phyloP scores from a whole-genome alignment of 2,888 invertebrate species.

The Phalera bucephala region DNA sequence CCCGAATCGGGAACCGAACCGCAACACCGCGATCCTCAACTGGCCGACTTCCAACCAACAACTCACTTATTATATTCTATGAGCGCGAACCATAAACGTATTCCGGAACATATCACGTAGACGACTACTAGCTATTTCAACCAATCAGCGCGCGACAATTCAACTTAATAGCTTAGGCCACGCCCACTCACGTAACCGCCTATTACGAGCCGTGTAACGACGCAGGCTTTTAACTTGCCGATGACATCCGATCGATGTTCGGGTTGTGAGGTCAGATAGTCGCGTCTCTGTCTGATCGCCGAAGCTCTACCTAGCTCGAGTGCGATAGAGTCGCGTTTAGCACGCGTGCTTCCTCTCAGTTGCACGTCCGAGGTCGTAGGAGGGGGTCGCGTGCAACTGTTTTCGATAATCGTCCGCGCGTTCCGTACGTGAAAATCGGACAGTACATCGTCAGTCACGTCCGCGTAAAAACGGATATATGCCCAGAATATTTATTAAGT shows the following conservation, averaged over 20 bases:
- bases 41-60: conserved; percentile 76
- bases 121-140: conserved; percentile 80
- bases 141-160: conserved; percentile 82
- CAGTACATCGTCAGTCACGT: conserved; percentile 79
- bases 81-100: conserved; percentile 80
- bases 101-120: conserved; percentile 82
- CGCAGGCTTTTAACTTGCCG: conserved; percentile 80
- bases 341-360: conserved; percentile 80
- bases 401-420: conserved; percentile 82
- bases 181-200: conserved; percentile 84
- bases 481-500: conserved; percentile 85
- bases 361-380: conserved; percentile 79
- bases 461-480: conserved; percentile 83
- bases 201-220: conserved; percentile 82
- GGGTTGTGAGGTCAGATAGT: conserved; percentile 49
- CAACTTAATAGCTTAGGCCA: conserved; percentile 80
- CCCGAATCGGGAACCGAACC: conserved; percentile 59
- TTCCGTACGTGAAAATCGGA: conserved; percentile 82
- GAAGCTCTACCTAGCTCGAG: conserved; percentile 61
- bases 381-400: conserved; percentile 82
- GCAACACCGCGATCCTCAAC: conserved; percentile 66
- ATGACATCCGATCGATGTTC: conserved; percentile 70
- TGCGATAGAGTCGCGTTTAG: conserved; percentile 79
- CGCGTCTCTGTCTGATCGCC: conserved; percentile 57
- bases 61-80: conserved; percentile 82